phyloP scores from a whole-genome alignment of 2,113 vertebrate genomes.

The Lagopus leucura region DNA sequence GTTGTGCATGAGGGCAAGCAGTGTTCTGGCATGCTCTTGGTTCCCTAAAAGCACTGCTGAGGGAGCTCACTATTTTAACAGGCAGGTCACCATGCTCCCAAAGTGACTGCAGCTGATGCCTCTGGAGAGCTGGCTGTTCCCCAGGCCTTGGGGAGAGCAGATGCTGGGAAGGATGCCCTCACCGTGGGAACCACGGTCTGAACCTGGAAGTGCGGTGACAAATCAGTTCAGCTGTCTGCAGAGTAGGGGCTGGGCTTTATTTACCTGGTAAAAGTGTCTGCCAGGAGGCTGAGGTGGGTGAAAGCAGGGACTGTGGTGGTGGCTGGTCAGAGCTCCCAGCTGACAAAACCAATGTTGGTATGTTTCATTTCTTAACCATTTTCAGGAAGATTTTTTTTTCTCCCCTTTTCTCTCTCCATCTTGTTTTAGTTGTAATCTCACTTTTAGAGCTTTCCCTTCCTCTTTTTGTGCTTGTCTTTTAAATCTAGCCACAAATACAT shows the following conservation, averaged over 20 bases:
- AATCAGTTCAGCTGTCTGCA: not conserved
- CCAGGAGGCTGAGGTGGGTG: not conserved
- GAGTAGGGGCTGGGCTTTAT: fast-evolving
- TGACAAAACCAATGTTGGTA: not conserved
- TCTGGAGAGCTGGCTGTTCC: not conserved
- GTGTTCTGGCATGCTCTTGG: constrained; percentile 22
- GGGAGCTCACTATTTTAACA: constrained; percentile 26
- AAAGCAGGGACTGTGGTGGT: not conserved
- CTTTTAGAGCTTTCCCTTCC: constrained; percentile 10
- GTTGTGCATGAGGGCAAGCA: not conserved
- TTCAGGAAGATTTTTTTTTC: not conserved
- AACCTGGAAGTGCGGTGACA: not conserved
- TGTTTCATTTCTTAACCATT: not conserved
- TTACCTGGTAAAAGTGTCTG: not conserved
- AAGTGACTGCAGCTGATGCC: constrained; percentile 35
- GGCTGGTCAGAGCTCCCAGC: not conserved
- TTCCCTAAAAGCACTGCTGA: not conserved
- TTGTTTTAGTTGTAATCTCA: constrained; percentile 3
- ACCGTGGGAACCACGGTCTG: constrained; percentile 29
- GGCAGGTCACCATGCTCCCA: constrained; percentile 51
- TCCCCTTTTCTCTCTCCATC: not conserved
- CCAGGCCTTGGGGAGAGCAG: constrained; percentile 32
- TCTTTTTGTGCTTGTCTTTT: not conserved
- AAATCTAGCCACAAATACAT: not conserved
- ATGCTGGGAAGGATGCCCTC: not conserved